phyloP scores from a whole-genome alignment of 2,888 invertebrate genomes.

The Amphipyra berbera region DNA sequence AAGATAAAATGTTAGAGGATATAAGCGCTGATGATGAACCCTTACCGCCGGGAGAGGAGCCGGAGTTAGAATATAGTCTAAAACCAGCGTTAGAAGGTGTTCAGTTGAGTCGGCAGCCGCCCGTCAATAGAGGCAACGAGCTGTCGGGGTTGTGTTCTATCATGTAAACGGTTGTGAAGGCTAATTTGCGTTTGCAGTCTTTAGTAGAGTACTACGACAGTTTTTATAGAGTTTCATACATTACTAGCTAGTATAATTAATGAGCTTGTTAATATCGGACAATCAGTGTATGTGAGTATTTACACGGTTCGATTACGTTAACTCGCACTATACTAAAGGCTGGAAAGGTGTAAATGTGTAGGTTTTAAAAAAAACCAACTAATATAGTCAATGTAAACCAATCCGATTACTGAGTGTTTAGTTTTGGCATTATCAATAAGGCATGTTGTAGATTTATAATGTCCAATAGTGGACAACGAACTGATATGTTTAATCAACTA shows the following conservation, averaged over 20 bases:
- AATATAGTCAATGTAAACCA: slow-evolving; percentile 4
- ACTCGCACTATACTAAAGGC: too few species aligned
- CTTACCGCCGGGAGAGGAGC: slow-evolving; percentile 90
- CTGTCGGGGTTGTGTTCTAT: slow-evolving; percentile 96
- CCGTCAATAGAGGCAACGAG: slow-evolving; percentile 93
- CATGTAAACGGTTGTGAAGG: slow-evolving; percentile 87
- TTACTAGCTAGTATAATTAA: too few species aligned
- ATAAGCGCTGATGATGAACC: slow-evolving; percentile 86
- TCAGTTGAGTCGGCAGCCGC: slow-evolving; percentile 92
- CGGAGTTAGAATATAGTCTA: slow-evolving; percentile 86
- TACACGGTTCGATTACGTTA: too few species aligned
- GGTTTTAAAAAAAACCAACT: slow-evolving; percentile 14
- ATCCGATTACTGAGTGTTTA: background rate
- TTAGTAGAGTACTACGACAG: background rate
- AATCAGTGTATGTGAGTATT: too few species aligned
- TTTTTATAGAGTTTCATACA: too few species aligned
- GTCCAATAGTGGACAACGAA: slow-evolving; percentile 22
- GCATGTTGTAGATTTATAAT: slow-evolving; percentile 22
- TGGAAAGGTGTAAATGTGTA: too few species aligned
- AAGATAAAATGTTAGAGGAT: slow-evolving; percentile 74
- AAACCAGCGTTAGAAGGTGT: slow-evolving; percentile 92
- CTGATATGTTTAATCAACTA: slow-evolving; percentile 36
- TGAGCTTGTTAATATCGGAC: too few species aligned
- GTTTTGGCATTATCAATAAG: background rate
- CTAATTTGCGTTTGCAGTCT: slow-evolving; percentile 7